Evolutionary conservation across 2,113 vertebrate genomes (phyloP).

Genomic region (Petaurus breviceps): DNA sequence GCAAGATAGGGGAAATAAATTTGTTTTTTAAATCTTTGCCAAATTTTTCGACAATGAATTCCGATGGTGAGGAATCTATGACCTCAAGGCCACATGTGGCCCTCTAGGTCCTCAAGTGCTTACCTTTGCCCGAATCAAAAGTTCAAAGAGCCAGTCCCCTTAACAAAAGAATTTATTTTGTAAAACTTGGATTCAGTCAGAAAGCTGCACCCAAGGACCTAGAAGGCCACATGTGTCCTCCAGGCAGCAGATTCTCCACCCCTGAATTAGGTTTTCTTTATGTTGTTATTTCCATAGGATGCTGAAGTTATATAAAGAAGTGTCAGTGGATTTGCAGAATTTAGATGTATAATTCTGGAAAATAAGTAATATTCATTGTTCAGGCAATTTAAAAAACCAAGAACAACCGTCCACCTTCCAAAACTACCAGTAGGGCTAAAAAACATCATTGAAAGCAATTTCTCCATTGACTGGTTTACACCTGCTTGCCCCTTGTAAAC

Average conservation of each 20-base stretch:
- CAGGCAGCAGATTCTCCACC: too few species aligned
- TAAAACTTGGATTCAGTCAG: too few species aligned
- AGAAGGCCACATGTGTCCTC: too few species aligned
- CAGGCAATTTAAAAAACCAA: slow-evolving; percentile 17
- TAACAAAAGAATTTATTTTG: too few species aligned
- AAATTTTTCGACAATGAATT: slow-evolving; percentile 31
- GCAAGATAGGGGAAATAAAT: slow-evolving; percentile 16
- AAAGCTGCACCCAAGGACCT: too few species aligned
- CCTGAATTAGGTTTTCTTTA: background rate
- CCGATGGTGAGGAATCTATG: too few species aligned
- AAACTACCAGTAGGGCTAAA: background rate
- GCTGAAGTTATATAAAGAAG: background rate
- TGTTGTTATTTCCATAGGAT: background rate
- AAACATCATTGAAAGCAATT: background rate
- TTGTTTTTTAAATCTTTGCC: slow-evolving; percentile 8
- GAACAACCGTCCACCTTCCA: background rate
- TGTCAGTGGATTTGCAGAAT: background rate
- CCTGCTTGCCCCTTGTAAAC: too few species aligned
- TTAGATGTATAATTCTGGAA: background rate
- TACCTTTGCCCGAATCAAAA: too few species aligned
- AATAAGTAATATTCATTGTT: slow-evolving; percentile 32
- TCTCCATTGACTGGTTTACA: background rate
- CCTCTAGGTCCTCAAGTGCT: too few species aligned
- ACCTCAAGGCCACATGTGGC: too few species aligned
- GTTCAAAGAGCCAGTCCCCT: too few species aligned